Evolutionary conservation across 64 coral and sea anemone genomes (phyloP).

Genomic region (Montipora capricornis): DNA sequence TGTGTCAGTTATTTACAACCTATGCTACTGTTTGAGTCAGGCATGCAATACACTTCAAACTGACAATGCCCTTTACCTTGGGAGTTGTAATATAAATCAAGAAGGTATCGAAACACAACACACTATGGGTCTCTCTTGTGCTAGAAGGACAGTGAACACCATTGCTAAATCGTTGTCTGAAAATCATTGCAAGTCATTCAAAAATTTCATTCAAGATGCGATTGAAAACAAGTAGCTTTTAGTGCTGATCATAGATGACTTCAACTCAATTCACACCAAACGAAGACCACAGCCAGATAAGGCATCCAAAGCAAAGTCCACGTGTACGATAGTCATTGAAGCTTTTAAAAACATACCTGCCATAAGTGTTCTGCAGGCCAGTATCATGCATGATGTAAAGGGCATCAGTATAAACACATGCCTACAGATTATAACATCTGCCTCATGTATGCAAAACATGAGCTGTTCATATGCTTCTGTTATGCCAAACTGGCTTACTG

Average conservation of each 20-base stretch:
- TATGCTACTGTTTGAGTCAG: constrained; percentile 42
- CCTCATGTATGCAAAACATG: too few species aligned
- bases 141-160: background rate
- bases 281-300: constrained; percentile 21
- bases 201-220: background rate
- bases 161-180: background rate
- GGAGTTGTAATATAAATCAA: constrained; percentile 26
- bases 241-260: constrained; percentile 66
- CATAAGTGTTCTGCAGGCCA: background rate
- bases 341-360: constrained; percentile 48
- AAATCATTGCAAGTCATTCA: too few species aligned
- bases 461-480: too few species aligned
- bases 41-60: constrained; percentile 30
- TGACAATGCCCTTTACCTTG: constrained; percentile 21
- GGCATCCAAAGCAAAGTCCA: constrained; percentile 7
- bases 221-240: constrained; percentile 55
- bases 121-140: constrained; percentile 34
- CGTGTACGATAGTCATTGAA: constrained; percentile 66
- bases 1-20: constrained; percentile 23
- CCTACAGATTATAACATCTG: too few species aligned
- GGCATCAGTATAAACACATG: too few species aligned
- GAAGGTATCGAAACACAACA: constrained; percentile 34
- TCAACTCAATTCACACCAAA: constrained; percentile 47
- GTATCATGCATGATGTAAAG: too few species aligned
- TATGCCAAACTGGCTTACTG: constrained; percentile 69